Base-by-base conservation (phyloP, 2,113 vertebrate species). In the Elgaria multicarinata region DNA sequence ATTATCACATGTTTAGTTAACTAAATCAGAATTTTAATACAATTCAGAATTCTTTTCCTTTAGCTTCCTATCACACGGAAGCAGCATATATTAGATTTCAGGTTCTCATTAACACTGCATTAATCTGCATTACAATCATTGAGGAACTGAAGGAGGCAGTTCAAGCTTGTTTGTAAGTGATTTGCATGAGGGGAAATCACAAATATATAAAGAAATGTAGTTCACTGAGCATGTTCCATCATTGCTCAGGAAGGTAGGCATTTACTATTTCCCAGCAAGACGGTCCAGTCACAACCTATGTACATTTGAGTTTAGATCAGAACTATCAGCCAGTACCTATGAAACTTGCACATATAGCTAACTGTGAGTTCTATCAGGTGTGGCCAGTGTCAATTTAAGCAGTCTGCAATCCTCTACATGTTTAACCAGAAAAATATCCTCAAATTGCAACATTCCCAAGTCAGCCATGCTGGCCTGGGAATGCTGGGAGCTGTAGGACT, bases 11-110 rank as follows among this genome's bases (percentile, higher is more conserved):
- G 13, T 90, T 95, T 93, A 26, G 3, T 58, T 93, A 90, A 71
- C 89, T 74, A 92, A 92, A 79, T 81, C 66, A 90, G 62, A 93
- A 88, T 93, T 94, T 84, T 50, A 87, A 92, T 53, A 81, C 89
- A 50, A 39, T 9, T n/a, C 44, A 80, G 79, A 58, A 72, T 85
- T 24, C 53, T 26, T 62, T 90, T 46, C 13, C 3, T 44, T 86
- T 86, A 79, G 13, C 75, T 0, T 77, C 3, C 82, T 50, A 85
- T 77, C 90, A 77, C 78, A 69, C 91, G 71, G 80, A 83, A 90
- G 69, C 2, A 92, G 3, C 69, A 67, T 26, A n/a, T 28, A 67
- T 67, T 36, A 83, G 42, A 64, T 55, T 67, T 0, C 75, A 36
- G 85, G 36, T 39, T 12, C 0, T 86, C 46, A 90, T 87, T 71